Evolutionary conservation across 2,113 vertebrate genomes (phyloP).

Genomic region (Apistogramma diplotaenia): DNA sequence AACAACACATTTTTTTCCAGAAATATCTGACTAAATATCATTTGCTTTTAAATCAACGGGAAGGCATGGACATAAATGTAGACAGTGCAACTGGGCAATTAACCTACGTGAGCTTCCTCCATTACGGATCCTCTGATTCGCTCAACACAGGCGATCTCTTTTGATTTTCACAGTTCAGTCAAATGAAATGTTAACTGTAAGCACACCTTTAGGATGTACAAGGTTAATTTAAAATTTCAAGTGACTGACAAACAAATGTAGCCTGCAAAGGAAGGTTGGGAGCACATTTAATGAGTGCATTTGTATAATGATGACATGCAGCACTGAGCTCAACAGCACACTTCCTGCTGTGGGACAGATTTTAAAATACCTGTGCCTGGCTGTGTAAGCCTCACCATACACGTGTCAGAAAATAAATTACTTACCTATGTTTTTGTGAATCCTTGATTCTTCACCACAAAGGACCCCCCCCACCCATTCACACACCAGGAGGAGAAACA

Average conservation of each 20-base stretch:
- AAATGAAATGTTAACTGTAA: neutral
- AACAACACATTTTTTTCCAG: neutral
- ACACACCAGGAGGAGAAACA: conserved; percentile 64
- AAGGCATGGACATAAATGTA: neutral
- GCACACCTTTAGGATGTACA: neutral
- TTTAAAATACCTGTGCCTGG: neutral
- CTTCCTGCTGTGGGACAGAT: neutral
- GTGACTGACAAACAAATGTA: neutral
- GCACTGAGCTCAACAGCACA: neutral
- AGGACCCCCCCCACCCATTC: conserved; percentile 70
- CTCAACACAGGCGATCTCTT: neutral
- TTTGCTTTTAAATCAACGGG: neutral
- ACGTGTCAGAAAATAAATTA: neutral
- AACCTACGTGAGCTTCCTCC: neutral
- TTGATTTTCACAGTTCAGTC: neutral
- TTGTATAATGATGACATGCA: neutral
- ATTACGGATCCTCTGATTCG: neutral
- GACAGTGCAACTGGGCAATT: neutral
- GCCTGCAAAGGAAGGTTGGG: neutral
- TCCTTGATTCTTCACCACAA: conserved; percentile 53
- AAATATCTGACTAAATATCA: neutral
- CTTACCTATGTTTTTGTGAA: conserved; percentile 63
- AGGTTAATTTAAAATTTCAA: neutral
- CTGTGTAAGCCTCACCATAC: neutral
- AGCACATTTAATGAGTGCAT: neutral